Evolutionary conservation across 1,140 invertebrate genomes (phyloP), one percentile per base, ranked within the genome.

Genomic region (Yoshiicerus persimilis): DNA sequence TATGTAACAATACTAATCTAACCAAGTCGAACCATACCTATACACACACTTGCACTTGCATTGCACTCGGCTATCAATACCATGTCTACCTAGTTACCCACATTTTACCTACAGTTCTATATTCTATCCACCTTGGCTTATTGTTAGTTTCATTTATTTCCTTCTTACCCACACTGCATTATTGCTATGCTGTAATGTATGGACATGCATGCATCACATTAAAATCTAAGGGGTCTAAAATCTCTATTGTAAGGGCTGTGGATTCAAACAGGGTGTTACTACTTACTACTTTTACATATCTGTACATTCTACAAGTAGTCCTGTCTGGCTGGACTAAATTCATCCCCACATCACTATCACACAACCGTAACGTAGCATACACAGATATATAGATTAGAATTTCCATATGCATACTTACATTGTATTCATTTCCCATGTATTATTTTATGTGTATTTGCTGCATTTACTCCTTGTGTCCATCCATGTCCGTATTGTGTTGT

Each of bases 201-300:
- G 47, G 47, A 56, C 47, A 56, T 56, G 47, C 47, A 56, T 56
- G 64, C 75, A n/a, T 23, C 75, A n/a, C 70, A 77, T 32, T 77
- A 80, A 8, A 36, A 80, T 38, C 75, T 80, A 80, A 80, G 75
- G 75, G 75, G 75, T 80, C 75, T 80, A 80, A n/a, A 36, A 80
- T 80, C 75, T 80, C 32, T 23, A 80, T 36, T 16, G 32, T 36
- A 4, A 2, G 20, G 13, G 13, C 20, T 20, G 38, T 36, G 75
- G 75, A 34, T 20, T 80, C 32, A n/a, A 77, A 34, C 70, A 80
- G 75, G 75, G 75, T 80, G 75, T 80, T 80, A n/a, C 25, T n/a
- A n/a, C n/a, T n/a, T n/a, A 66, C n/a, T 38, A 38, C 30, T 32
- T 80, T 70, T 23, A 30, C 25, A 16, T 3, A 20, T 47, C 39